Base-by-base conservation (phyloP, 2,888 invertebrate species). In the Acheta domesticus region DNA sequence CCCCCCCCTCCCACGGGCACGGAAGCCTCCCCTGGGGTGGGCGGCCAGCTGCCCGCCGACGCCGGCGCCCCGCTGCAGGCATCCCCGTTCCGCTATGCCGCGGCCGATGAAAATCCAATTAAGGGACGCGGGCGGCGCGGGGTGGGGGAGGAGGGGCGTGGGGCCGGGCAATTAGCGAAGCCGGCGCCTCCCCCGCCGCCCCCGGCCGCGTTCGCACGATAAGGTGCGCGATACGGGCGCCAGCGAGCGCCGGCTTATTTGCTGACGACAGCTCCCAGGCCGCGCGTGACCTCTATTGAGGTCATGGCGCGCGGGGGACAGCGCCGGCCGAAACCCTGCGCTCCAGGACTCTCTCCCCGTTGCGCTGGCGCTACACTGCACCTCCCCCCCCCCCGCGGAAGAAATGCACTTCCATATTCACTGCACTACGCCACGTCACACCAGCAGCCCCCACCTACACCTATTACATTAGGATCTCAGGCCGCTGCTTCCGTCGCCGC, bases 101-200 rank as follows among this genome's bases (percentile, higher is more conserved):
- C 14, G 62, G 62, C 62, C 62, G 62, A 62, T 62, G 62, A 62
- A 62, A 62, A 62, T 62, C 62, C 62, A 62, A 62, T 62, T 62
- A 62, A 14, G 62, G n/a, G 62, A 62, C 16, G 14, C 62, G 36
- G 36, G n/a, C 62, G 16, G 62, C n/a, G n/a, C 62, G 62, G 62
- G 14, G 16, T 36, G 8, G 36, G 36, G 5, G 36, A 8, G 36
- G 5, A 8, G 36, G 5, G 36, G 36, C 8, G 8, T 5, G 36
- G 36, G 36, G 36, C 36, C 62, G 62, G 16, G 62, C 62, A 62
- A 62, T 62, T 62, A 62, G 16, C n/a, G 62, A 62, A 62, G 62
- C 36, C 36, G 36, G 36, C 36, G 36, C 36, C 36, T 36, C 36
- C 36, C 36, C 36, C 36, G 36, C 36, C 23, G 23, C 23, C 23